phyloP scores from a whole-genome alignment of 2,797 vertebrate species.

The Typhlichthys subterraneus region DNA sequence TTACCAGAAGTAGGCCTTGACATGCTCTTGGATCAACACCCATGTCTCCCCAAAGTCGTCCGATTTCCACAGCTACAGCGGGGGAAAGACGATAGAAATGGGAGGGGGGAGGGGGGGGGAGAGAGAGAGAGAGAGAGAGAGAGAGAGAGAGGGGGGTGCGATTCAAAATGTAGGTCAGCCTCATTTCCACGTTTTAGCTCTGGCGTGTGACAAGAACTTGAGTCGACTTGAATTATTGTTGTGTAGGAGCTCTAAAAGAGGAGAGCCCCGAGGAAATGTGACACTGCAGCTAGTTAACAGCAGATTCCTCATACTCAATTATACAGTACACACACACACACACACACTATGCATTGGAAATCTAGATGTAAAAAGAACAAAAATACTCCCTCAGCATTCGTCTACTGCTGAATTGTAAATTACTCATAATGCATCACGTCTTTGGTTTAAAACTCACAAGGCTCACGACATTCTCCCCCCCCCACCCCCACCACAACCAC shows the following conservation, averaged over 20 bases:
- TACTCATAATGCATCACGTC: too few relatives aligned
- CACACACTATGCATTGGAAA: too few relatives aligned
- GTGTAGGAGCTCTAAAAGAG: constrained; percentile 13
- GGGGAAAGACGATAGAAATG: constrained; percentile 9
- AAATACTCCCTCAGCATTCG: too few relatives aligned
- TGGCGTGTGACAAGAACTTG: constrained; percentile 28
- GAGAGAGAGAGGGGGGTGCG: constrained; percentile 24
- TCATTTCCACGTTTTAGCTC: constrained; percentile 55
- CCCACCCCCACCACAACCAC: too few relatives aligned
- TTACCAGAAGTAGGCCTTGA: constrained; percentile 96
- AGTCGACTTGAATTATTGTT: constrained; percentile 4
- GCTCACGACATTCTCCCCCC: too few relatives aligned
- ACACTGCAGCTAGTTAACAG: too few relatives aligned
- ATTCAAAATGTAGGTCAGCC: constrained; percentile 69
- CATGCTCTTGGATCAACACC: constrained; percentile 97
- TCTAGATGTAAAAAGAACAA: too few relatives aligned
- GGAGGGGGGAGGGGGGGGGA: not conserved
- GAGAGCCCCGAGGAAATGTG: constrained; percentile 14
- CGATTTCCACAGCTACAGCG: constrained; percentile 92
- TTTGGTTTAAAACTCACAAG: too few relatives aligned
- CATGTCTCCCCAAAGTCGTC: constrained; percentile 98
- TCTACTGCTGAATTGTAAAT: too few relatives aligned
- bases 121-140: not conserved
- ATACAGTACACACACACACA: too few relatives aligned
- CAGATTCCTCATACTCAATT: too few relatives aligned